phyloP scores from a whole-genome alignment of 1,140 invertebrate species.

The Leptopilina clavipes region DNA sequence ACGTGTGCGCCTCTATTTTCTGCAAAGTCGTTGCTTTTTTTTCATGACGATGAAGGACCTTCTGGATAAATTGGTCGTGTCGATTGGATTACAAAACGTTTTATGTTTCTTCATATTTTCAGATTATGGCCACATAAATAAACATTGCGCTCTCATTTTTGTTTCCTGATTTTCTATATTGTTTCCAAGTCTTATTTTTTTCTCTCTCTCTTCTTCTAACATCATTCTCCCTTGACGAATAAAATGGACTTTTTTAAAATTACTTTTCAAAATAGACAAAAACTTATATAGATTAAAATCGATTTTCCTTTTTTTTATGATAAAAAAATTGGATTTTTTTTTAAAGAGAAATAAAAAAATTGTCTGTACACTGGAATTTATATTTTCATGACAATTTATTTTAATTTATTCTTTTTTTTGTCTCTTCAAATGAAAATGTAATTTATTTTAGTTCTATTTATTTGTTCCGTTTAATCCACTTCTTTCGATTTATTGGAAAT shows the following conservation, averaged over 20 bases:
- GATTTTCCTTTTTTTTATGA: too few species aligned
- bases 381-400: too few species aligned
- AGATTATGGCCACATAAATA: neutral
- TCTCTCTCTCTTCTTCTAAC: too few species aligned
- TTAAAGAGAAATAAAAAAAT: too few species aligned
- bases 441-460: too few species aligned
- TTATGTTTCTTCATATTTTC: constrained; percentile 9
- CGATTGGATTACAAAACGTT: constrained; percentile 31
- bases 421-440: too few species aligned
- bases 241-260: neutral
- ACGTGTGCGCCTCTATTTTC: constrained; percentile 19
- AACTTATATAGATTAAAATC: too few species aligned
- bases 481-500: too few species aligned
- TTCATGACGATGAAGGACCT: constrained; percentile 19
- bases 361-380: too few species aligned
- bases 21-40: constrained; percentile 31
- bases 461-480: too few species aligned
- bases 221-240: neutral
- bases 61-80: constrained; percentile 23
- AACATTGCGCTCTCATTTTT: neutral
- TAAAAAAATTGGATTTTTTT: too few species aligned
- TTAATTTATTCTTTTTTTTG: too few species aligned
- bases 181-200: neutral
- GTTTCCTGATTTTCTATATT: constrained; percentile 3
- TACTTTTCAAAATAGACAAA: neutral